Percentiles rank a stretch among this genome's conserved stretches.
These are phyloP conservation scores for Vanacampus margaritifer DNA, from an alignment of 2,113 vertebrate genomes.

Conservation along the genomic window DNA sequence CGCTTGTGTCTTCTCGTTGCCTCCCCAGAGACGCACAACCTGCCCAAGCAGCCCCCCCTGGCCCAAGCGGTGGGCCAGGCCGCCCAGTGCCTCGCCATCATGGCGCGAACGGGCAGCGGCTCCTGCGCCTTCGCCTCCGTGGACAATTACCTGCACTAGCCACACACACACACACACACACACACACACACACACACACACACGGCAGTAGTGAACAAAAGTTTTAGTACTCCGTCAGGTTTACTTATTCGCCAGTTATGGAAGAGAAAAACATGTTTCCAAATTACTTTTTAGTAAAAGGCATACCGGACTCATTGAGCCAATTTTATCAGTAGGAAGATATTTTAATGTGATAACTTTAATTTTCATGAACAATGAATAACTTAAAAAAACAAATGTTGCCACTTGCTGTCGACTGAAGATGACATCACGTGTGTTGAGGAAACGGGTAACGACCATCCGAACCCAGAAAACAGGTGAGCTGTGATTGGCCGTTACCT, in stretches of 20 bases:
- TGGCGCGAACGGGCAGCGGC: conserved; percentile 93
- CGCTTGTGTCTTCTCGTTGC: not conserved
- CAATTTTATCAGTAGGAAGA: too few relatives aligned
- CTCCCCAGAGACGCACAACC: conserved; percentile 89
- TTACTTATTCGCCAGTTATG: not conserved
- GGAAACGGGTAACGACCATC: too few relatives aligned
- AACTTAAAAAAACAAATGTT: too few relatives aligned
- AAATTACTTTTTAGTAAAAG: too few relatives aligned
- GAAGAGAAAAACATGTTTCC: too few relatives aligned
- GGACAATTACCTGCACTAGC: conserved; percentile 96
- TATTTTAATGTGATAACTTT: too few relatives aligned
- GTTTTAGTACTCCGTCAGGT: not conserved
- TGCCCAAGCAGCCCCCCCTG: conserved; percentile 98
- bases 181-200: conserved; percentile 15
- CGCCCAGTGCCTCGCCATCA: conserved; percentile 93
- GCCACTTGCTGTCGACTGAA: too few relatives aligned
- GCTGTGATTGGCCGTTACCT: too few relatives aligned
- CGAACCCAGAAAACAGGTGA: too few relatives aligned
- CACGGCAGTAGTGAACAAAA: conserved; percentile 5
- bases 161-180: not conserved
- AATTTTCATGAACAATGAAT: too few relatives aligned
- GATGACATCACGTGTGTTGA: too few relatives aligned
- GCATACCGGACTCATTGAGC: too few relatives aligned
- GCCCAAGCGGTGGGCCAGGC: conserved; percentile 94
- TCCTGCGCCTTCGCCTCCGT: conserved; percentile 96